These are phyloP conservation scores for Plagodis dolabraria DNA, from an alignment of 2,888 invertebrate genomes.

Conservation along the genomic window DNA sequence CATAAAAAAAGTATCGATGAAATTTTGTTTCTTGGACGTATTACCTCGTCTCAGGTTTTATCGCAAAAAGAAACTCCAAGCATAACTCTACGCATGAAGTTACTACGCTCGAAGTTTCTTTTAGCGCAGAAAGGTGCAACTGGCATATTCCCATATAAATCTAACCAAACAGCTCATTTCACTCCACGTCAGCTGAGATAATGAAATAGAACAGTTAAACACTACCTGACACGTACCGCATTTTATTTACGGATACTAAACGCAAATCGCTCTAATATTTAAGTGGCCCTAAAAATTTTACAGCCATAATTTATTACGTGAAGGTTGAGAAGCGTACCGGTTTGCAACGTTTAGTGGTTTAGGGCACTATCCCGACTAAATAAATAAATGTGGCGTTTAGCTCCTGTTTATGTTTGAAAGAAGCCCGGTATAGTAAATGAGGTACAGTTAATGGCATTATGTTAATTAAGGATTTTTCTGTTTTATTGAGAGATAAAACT, in stretches of 20 bases:
- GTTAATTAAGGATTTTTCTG: no score
- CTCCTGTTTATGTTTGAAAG: slow-evolving; percentile 26
- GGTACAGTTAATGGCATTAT: background rate
- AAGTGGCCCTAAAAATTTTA: slow-evolving; percentile 39
- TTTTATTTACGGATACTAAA: slow-evolving; percentile 26
- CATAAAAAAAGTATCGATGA: no score
- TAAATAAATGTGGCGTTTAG: slow-evolving; percentile 39
- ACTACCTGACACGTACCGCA: slow-evolving; percentile 12
- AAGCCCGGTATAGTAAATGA: background rate
- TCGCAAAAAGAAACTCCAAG: no score
- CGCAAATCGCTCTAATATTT: slow-evolving; percentile 39
- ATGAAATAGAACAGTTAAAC: slow-evolving; percentile 18
- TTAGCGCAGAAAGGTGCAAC: no score
- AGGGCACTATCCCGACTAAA: slow-evolving; percentile 35
- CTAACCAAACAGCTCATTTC: background rate
- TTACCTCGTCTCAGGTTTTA: no score
- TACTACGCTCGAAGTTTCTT: no score
- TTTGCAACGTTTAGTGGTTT: slow-evolving; percentile 47
- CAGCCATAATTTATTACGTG: slow-evolving; percentile 38
- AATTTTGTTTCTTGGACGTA: no score
- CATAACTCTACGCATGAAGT: no score
- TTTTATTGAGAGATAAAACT: no score
- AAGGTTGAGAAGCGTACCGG: slow-evolving; percentile 46
- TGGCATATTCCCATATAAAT: background rate
- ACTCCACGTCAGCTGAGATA: slow-evolving; percentile 10